These are phyloP conservation scores for Acipenser oxyrinchus DNA, from an alignment of 2,797 vertebrate genomes.

Conservation along the genomic window DNA sequence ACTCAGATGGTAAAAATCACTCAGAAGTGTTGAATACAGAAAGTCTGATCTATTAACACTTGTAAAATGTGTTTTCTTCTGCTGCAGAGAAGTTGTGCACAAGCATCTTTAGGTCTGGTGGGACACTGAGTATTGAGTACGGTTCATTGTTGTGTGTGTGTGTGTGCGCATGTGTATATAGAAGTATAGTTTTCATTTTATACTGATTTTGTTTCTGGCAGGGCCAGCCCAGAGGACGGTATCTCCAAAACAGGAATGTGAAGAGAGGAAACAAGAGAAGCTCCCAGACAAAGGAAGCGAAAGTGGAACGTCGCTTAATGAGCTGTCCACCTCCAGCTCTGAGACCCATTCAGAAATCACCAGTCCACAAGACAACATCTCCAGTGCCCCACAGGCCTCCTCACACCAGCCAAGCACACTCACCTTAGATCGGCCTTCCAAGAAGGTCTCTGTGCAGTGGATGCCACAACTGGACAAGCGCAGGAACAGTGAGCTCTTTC, in stretches of 20 bases:
- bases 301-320: slow-evolving; percentile 76
- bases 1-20: too few species aligned
- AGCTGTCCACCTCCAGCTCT: slow-evolving; percentile 76
- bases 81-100: too few species aligned
- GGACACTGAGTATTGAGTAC: too few species aligned
- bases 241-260: slow-evolving; percentile 67
- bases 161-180: too few species aligned
- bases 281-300: slow-evolving; percentile 73
- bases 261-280: slow-evolving; percentile 66
- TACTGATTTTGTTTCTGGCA: slow-evolving; percentile 31
- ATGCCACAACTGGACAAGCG: slow-evolving; percentile 73
- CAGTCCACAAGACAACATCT: slow-evolving; percentile 69
- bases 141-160: too few species aligned
- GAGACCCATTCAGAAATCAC: slow-evolving; percentile 76
- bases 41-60: too few species aligned
- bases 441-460: slow-evolving; percentile 72
- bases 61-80: too few species aligned
- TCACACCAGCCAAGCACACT: slow-evolving; percentile 70
- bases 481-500: slow-evolving; percentile 83
- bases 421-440: slow-evolving; percentile 71
- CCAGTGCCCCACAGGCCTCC: slow-evolving; percentile 51
- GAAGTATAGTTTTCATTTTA: not conserved
- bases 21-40: too few species aligned
- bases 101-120: too few species aligned
- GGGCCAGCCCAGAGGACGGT: slow-evolving; percentile 61